Evolutionary conservation across 1,140 invertebrate genomes (phyloP), one percentile per base, ranked within the genome.

Genomic region (Drosophila pseudoananassae): DNA sequence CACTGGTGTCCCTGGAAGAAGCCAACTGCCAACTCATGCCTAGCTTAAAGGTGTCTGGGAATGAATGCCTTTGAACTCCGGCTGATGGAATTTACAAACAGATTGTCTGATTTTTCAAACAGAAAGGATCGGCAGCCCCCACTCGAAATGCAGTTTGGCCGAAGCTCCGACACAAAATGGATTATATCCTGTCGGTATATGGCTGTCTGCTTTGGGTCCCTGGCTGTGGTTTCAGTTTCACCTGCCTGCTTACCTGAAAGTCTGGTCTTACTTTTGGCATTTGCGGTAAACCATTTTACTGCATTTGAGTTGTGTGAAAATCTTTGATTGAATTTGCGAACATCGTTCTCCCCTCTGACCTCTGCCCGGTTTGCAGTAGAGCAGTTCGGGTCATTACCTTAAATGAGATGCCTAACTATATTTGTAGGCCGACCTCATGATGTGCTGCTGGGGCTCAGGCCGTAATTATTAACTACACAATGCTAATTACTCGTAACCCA

Each of bases 221-320:
- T 46, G 29, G 17, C 49, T 68, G 46, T 66, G 50, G 61, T 54
- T 68, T 33, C 59, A 25, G 25, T 56, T 53, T 49, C 51, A 25
- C 5, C 59, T 46, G 58, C 38, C 17, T 31, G 31, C 56, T 72
- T 52, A 38, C 61, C 61, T 27, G 56, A 20, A 14, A 33, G 20
- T 15, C 29, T 60, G 38, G 27, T 40, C 68, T 49, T 49, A 61
- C 36, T 64, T 63, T 63, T 65, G 70, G 70, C 59, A 56, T 65
- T 64, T 74, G 71, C 38, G 71, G 71, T 74, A 38, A 52, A 40
- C 71, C 70, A 74, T 74, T 74, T 73, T 40, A 51, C 46, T 74
- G 59, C 70, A 75, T 45, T 47, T 36, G 46, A 46, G 71, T 36
- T 71, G 63, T 74, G 70, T 47, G 65, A 55, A 61, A 75, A 57